Evolutionary conservation across 1,140 invertebrate species (phyloP).

Genomic region (Drosophila melanogaster): Release_6_plus_ISO1_MT NT_033777.3:6414001-6414500

Average conservation of each 20-base stretch:
- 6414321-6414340: constrained; percentile 23
- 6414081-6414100: constrained; percentile 50
- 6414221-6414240: constrained; percentile 22
- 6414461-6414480: constrained; percentile 43
- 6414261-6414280: constrained; percentile 32
- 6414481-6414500: constrained; percentile 23
- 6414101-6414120: too few relatives aligned
- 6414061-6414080: constrained; percentile 80
- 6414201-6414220: constrained; percentile 25
- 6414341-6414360: constrained; percentile 32
- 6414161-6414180: constrained; percentile 46
- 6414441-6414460: constrained; percentile 65
- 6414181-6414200: constrained; percentile 57
- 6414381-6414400: constrained; percentile 73
- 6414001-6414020: constrained; percentile 62
- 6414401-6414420: constrained; percentile 27
- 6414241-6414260: constrained; percentile 9
- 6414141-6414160: constrained; percentile 6
- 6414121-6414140: constrained; percentile 27
- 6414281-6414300: constrained; percentile 17
- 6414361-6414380: constrained; percentile 76
- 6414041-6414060: constrained; percentile 72
- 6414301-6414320: neutral
- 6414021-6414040: constrained; percentile 22
- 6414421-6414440: constrained; percentile 12